Percentiles rank a stretch among this genome's conserved stretches.
phyloP scores from a whole-genome alignment of 1,140 invertebrate genomes.

The Mesaphorura yosii region DNA sequence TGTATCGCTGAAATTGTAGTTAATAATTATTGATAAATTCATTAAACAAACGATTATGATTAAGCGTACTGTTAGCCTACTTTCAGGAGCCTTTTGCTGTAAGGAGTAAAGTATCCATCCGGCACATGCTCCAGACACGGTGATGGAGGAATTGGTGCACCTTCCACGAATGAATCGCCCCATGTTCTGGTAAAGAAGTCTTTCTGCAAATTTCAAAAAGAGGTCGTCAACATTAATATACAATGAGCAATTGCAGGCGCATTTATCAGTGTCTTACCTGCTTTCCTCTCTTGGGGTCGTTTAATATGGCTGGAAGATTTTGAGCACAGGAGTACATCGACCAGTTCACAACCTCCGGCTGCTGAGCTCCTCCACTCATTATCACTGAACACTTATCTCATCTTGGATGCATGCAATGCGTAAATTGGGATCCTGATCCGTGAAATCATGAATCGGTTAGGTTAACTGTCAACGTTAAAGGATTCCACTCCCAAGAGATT shows the following conservation, averaged over 20 bases:
- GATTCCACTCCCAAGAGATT: too few species aligned
- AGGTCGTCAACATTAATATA: constrained; percentile 10
- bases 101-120: constrained; percentile 72
- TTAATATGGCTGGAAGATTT: constrained; percentile 90
- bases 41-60: too few species aligned
- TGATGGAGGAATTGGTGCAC: constrained; percentile 57
- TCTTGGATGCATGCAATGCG: too few species aligned
- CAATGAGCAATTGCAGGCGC: neutral
- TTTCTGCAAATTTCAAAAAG: constrained; percentile 36
- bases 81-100: constrained; percentile 63
- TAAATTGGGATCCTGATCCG: too few species aligned
- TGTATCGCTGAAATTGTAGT: constrained; percentile 20
- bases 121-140: constrained; percentile 72
- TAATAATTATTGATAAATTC: too few species aligned
- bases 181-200: constrained; percentile 96
- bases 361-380: too few species aligned
- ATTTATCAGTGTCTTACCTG: too few species aligned
- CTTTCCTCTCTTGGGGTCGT: constrained; percentile 84
- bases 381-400: too few species aligned
- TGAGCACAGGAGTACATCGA: constrained; percentile 54
- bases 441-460: too few species aligned
- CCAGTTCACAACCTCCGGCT: constrained; percentile 18
- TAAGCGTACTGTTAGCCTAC: constrained; percentile 16
- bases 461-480: too few species aligned
- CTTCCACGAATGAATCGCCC: constrained; percentile 88